phyloP scores from a whole-genome alignment of 2,113 vertebrate genomes.

The Cephalopterus ornatus region DNA sequence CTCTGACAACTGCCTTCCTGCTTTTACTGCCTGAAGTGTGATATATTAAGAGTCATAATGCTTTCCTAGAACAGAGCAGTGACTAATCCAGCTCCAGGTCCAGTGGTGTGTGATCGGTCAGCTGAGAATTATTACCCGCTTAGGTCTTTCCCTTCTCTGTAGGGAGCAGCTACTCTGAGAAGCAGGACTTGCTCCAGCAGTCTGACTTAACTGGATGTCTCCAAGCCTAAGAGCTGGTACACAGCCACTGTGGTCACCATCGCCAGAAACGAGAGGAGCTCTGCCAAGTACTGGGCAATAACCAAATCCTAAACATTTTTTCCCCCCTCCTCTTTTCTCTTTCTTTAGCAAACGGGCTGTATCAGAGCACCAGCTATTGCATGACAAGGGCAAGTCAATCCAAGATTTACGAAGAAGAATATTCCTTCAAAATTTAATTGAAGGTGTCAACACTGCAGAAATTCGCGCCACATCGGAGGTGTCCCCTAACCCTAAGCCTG shows the following conservation, averaged over 20 bases:
- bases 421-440: slow-evolving; percentile 90
- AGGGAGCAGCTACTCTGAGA: neutral
- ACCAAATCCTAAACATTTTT: neutral
- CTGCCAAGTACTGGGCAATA: neutral
- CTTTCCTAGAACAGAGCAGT: slow-evolving; percentile 46
- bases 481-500: slow-evolving; percentile 82
- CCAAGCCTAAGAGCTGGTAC: neutral
- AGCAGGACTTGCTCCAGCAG: neutral
- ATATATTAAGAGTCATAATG: slow-evolving; percentile 15
- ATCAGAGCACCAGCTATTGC: slow-evolving; percentile 93
- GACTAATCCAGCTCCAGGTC: slow-evolving; percentile 17
- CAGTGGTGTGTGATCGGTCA: neutral
- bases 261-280: neutral
- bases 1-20: neutral
- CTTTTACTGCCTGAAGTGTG: slow-evolving; percentile 6
- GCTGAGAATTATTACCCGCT: slow-evolving; percentile 29
- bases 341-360: slow-evolving; percentile 87
- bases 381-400: slow-evolving; percentile 91
- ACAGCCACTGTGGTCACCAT: neutral
- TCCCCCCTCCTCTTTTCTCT: neutral
- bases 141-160: neutral
- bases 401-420: slow-evolving; percentile 87
- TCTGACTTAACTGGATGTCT: neutral
- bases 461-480: slow-evolving; percentile 74
- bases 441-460: slow-evolving; percentile 91